Conservation (phyloP, 2,888 invertebrate species). For the Agrenia bidenticulata region DNA sequence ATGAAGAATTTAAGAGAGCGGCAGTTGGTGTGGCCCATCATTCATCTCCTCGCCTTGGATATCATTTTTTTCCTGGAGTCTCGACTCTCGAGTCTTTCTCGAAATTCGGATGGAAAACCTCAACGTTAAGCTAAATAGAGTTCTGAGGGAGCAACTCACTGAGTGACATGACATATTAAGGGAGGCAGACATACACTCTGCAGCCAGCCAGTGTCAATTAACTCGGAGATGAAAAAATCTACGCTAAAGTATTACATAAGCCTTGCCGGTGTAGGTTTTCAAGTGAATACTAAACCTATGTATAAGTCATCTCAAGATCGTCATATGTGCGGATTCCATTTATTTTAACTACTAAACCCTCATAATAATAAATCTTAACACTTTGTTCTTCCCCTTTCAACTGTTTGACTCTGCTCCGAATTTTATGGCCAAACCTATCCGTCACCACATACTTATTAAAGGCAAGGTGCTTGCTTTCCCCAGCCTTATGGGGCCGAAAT, state of each 20-base stretch:
- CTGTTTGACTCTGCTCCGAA: not conserved
- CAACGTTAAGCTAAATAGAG: not conserved
- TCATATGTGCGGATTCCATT: slow-evolving; percentile 7
- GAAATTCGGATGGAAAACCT: not conserved
- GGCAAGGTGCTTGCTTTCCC: too few relatives aligned
- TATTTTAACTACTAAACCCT: slow-evolving; percentile 8
- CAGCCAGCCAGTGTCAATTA: slow-evolving; percentile 1
- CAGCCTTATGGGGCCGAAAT: too few relatives aligned
- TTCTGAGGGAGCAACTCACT: not conserved
- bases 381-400: slow-evolving; percentile 3
- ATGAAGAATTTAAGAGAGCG: slow-evolving; percentile 7
- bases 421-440: slow-evolving; percentile 10
- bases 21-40: slow-evolving; percentile 34
- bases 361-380: slow-evolving; percentile 13
- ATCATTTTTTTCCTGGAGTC: not conserved
- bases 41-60: slow-evolving; percentile 19
- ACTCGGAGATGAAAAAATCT: too few relatives aligned
- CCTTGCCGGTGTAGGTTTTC: too few relatives aligned
- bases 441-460: slow-evolving; percentile 4
- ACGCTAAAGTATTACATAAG: too few relatives aligned
- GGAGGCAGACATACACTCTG: not conserved
- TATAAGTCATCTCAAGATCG: slow-evolving; percentile 4
- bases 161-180: slow-evolving; percentile 14
- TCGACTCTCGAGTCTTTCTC: not conserved
- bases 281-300: too few relatives aligned